Conservation (phyloP, 2,113 vertebrate genomes). For the Leucoraja erinaceus region DNA sequence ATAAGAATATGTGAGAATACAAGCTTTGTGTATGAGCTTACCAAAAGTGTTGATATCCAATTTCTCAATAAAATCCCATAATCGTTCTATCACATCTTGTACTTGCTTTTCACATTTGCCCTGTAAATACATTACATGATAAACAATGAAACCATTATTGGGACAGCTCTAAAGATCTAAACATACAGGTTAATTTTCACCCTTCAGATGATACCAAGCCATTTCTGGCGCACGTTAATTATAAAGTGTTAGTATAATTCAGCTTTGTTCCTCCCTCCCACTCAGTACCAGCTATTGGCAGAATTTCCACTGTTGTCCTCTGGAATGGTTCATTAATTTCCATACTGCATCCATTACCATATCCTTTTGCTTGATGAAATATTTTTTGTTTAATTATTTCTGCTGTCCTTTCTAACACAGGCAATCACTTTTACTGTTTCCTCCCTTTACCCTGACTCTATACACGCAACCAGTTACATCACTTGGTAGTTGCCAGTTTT, state of each 20-base stretch:
- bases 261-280: too few relatives aligned
- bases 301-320: background rate
- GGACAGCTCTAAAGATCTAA: background rate
- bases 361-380: background rate
- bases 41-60: conserved; percentile 94
- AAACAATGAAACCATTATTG: background rate
- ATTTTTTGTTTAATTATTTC: too few relatives aligned
- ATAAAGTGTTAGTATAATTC: too few relatives aligned
- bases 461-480: background rate
- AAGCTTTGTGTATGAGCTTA: conserved; percentile 48
- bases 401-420: too few relatives aligned
- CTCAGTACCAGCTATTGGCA: background rate
- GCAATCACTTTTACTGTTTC: too few relatives aligned
- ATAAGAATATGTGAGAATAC: background rate
- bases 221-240: too few relatives aligned
- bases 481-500: background rate
- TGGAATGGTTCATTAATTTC: background rate
- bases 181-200: background rate
- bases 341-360: background rate
- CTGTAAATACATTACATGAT: conserved; percentile 49
- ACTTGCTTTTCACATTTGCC: conserved; percentile 96
- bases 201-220: background rate
- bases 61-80: conserved; percentile 98
- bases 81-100: conserved; percentile 89
- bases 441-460: too few relatives aligned